phyloP scores from a whole-genome alignment of 2,888 invertebrate species.

The Diaperis boleti region DNA sequence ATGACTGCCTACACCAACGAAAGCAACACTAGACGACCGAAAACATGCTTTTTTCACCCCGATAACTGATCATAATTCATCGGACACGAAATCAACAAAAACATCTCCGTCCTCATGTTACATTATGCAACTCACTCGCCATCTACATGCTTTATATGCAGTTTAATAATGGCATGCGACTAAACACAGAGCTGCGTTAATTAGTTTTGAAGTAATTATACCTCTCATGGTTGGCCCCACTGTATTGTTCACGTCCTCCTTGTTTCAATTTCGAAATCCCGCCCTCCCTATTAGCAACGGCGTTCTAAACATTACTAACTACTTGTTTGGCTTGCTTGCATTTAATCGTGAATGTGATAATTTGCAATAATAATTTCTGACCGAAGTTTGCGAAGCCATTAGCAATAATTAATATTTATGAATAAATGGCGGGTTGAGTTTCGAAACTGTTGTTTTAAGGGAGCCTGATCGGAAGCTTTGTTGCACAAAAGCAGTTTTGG shows the following conservation, averaged over 20 bases:
- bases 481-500: too few species aligned
- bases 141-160: slow-evolving; percentile 31
- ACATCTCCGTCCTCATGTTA: neutral
- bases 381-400: neutral
- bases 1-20: too few species aligned
- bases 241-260: slow-evolving; percentile 56
- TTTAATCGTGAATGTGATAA: slow-evolving; percentile 13
- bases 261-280: slow-evolving; percentile 57
- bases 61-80: neutral
- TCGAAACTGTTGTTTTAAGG: too few species aligned
- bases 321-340: slow-evolving; percentile 29
- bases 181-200: slow-evolving; percentile 54
- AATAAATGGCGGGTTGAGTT: too few species aligned
- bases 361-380: slow-evolving; percentile 24
- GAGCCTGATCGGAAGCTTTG: too few species aligned
- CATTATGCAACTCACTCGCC: slow-evolving; percentile 17
- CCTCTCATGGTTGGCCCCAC: slow-evolving; percentile 60
- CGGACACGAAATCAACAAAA: neutral
- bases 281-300: slow-evolving; percentile 46
- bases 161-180: slow-evolving; percentile 36
- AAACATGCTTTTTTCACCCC: too few species aligned
- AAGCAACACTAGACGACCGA: too few species aligned
- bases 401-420: neutral
- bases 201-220: slow-evolving; percentile 63
- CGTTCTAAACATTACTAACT: slow-evolving; percentile 37